Base-by-base conservation (phyloP, 2,888 invertebrate species). In the Harpalus rufipes region DNA sequence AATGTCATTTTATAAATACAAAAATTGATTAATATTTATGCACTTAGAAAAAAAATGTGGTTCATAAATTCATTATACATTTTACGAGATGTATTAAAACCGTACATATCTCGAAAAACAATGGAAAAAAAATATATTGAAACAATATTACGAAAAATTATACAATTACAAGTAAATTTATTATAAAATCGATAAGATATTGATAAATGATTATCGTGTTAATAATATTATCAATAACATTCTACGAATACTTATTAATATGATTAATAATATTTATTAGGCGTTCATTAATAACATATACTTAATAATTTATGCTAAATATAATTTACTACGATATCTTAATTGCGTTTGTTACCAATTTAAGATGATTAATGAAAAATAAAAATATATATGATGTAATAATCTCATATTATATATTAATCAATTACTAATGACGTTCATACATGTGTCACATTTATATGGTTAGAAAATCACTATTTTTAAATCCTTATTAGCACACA, bases 371-470 rank as follows among this genome's bases (percentile, higher is more conserved):
- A 72, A 72, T 16, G 39, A n/a, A 72, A 25, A 72, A 72, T 72
- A 72, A 72, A 72, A 72, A 72, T 72, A 72, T 41, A 2, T 72
- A 72, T 72, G 68, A 72, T 72, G 39, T 41, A 72, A 72, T 72
- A 72, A 63, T 21, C 16, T n/a, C 16, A 16, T 5, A 59, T 14
- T 12, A 41, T 32, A 16, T 72, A 41, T 72, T 72, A 39, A 72
- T 39, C 68, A 72, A 39, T 72, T 39, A 72, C 39, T 7, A 14
- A 72, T 72, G 68, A 39, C 16, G n/a, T 7, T 61, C 61, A 63
- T 32, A 41, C 16, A 41, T 39, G 6, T 41, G 41, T 16, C 14
- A 72, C 68, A 72, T 39, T 32, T 32, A 41, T 41, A 16, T 72
- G 68, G 18, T 72, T 72, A 72, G 68, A 72, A 61, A 61, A 25